Conservation (phyloP, 2,888 invertebrate genomes). For the Abrostola tripartita region DNA sequence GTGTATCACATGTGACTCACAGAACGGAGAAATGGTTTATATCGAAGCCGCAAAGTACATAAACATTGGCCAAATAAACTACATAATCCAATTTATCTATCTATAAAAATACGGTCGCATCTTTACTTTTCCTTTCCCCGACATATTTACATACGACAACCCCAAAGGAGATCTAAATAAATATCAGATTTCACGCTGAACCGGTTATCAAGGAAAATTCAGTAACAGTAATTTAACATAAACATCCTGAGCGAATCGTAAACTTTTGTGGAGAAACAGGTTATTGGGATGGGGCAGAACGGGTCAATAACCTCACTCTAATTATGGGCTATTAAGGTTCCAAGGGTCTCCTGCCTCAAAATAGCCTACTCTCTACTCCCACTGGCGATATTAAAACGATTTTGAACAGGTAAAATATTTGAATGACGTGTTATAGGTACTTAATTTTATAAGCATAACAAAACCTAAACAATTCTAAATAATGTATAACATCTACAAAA, state of each 20-base stretch:
- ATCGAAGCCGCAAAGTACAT: not conserved
- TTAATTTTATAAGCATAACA: too few species aligned
- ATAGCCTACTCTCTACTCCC: not conserved
- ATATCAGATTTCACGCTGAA: slow-evolving; percentile 6
- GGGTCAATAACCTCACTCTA: slow-evolving; percentile 45
- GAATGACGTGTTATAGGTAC: not conserved
- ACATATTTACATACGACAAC: slow-evolving; percentile 1
- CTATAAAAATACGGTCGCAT: not conserved
- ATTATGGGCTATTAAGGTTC: slow-evolving; percentile 47
- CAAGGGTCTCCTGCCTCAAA: slow-evolving; percentile 38
- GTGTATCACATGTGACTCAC: too few species aligned
- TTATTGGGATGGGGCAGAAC: slow-evolving; percentile 44
- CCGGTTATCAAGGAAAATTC: slow-evolving; percentile 16
- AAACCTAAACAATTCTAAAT: too few species aligned
- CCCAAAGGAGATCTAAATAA: slow-evolving; percentile 6
- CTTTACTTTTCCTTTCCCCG: not conserved
- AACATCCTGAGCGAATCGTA: slow-evolving; percentile 34
- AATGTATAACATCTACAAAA: too few species aligned
- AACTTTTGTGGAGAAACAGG: slow-evolving; percentile 36
- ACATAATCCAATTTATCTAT: not conserved
- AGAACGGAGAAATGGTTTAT: not conserved
- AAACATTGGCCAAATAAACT: not conserved
- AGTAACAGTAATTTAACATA: slow-evolving; percentile 11
- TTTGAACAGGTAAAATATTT: not conserved
- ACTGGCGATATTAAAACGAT: not conserved